A percentile compares a stretch with the other conserved stretches of the same genome.
Conservation (phyloP, 2,888 invertebrate genomes). For the Tricholauxania praeusta region DNA sequence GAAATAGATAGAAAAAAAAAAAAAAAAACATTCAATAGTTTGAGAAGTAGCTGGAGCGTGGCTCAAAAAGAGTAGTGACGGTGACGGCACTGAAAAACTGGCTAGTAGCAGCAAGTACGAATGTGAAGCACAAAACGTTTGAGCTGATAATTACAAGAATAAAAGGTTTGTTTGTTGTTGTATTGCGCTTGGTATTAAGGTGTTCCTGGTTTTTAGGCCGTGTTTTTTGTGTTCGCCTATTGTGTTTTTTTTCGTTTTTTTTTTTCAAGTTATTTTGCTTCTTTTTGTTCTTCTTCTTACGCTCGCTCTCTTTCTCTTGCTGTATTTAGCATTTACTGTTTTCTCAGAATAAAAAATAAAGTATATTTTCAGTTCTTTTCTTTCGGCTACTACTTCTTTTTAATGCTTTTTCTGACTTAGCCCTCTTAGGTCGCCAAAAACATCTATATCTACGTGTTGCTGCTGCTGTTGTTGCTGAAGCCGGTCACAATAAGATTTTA, state of each 20-base stretch:
- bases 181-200: slow-evolving; percentile 5
- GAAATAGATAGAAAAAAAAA: too few relatives aligned
- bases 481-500: slow-evolving; percentile 19
- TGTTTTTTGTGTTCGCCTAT: slow-evolving; percentile 3
- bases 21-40: too few relatives aligned
- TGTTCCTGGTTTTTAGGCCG: slow-evolving; percentile 9
- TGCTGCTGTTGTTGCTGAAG: not conserved
- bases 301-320: not conserved
- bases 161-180: not conserved
- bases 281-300: not conserved
- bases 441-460: not conserved
- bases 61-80: not conserved
- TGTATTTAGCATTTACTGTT: not conserved
- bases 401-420: slow-evolving; percentile 35
- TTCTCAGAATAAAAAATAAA: slow-evolving; percentile 17
- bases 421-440: slow-evolving; percentile 3
- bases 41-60: too few relatives aligned
- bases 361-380: slow-evolving; percentile 2
- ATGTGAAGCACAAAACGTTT: slow-evolving; percentile 26
- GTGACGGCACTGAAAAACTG: not conserved
- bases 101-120: slow-evolving; percentile 1
- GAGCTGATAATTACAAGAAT: slow-evolving; percentile 36
- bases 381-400: slow-evolving; percentile 5
- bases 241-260: slow-evolving; percentile 28
- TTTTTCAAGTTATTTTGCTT: not conserved